Evolutionary conservation across 2,797 vertebrate species (phyloP), one percentile per base, ranked within the genome.

Genomic region (Merluccius polli): DNA sequence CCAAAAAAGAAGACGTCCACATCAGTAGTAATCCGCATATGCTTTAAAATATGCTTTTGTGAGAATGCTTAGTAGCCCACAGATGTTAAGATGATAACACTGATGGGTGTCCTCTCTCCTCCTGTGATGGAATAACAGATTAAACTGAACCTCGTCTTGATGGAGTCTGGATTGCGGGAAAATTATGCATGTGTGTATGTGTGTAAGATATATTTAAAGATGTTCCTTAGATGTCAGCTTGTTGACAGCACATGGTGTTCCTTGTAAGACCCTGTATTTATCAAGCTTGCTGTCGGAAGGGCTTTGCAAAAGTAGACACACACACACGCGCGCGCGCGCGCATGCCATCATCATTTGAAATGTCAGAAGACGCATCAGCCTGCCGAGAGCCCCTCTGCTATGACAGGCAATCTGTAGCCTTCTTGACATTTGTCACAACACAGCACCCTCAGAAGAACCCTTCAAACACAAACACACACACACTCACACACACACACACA

Each of bases 371-470:
- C 73, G 71, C 70, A 79, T 87, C 81, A 67, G 35, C 78, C 76
- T 81, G 32, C 79, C 82, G 79, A 87, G 83, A 87, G 79, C 75
- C 59, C 15, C 82, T 86, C 24, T 81, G 83, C 85, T 87, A 73
- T 90, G 89, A 91, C 89, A 90, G 79, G 83, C 83, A 88, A 88
- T 91, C 89, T 91, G 86, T 87, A 84, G 83, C 44, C 77, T 83
- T 82, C 80, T 82, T 86, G 82, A 86, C 85, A 87, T 85, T 85
- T 91, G 89, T 91, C 90, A 91, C 85, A 91, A 88, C 88, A 89
- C 74, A 78, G 79, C 74, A 71, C 78, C 76, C 69, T 16, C 41
- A 9, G 18, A 8, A 35, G 33, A 71, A 16, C 72, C 44, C 44
- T 73, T 52, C 72, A 18, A 18, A 73, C 41, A 30, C 41, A 18